Base-by-base conservation (phyloP, 2,113 vertebrate genomes). In the Semnornis frantzii region DNA sequence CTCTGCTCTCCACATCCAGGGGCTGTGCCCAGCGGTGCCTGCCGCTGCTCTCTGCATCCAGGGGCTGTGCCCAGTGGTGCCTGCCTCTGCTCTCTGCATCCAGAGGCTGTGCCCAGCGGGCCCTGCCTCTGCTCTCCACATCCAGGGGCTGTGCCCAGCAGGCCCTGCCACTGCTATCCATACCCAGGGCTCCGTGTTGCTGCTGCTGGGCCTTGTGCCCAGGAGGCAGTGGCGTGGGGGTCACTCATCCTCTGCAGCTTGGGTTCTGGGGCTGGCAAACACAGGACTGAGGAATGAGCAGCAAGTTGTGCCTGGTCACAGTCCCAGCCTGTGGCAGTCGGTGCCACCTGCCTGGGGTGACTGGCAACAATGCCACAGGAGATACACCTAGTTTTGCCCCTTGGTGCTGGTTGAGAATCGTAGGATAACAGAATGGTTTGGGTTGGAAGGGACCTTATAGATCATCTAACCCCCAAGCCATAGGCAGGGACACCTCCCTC, bases 271-370 rank as follows among this genome's bases (percentile, higher is more conserved):
- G 42, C 14, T 42, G 42, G 13, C 62, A 63, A 37, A 37, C 34
- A 33, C 19, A 18, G 64, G 28, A 8, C 19, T 23, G 28, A 20
- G 64, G 37, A 18, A 46, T 23, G 46, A 8, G 73, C n/a, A 27
- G 8, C 0, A 11, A 54, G 46, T 30, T 17, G 8, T 37, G 63
- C n/a, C 46, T 0, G 0, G 16, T 39, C 55, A 24, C 20, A 17
- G 50, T 57, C 73, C 33, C 30, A 23, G 42, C 55, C 54, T 0
- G 0, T 0, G 2, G 66, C 63, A 2, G 0, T 15, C 4, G 3
- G 42, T 48, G 59, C 59, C 9, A 5, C 55, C 63, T 46, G 68
- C 54, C 46, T 3, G 0, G 71, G 25, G 21, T 9, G 11, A 6
- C 8, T 5, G 44, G 50, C 33, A 25, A 37, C 2, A 0, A 2